phyloP scores from a whole-genome alignment of 1,140 invertebrate genomes.

The Carcinoscorpius rotundicauda region DNA sequence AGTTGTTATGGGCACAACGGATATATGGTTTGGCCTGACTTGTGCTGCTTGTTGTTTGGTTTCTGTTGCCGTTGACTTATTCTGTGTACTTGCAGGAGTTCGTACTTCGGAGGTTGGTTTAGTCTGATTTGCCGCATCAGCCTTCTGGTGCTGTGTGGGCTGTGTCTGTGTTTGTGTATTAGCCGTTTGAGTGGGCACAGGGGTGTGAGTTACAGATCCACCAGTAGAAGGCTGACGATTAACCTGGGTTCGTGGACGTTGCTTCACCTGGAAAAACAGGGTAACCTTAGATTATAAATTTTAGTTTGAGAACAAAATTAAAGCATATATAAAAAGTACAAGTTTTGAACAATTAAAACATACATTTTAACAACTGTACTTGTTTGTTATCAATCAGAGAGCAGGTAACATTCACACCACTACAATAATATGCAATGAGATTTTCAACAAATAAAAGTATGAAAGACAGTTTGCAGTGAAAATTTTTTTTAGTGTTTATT shows the following conservation, averaged over 20 bases:
- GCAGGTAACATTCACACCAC: too few relatives aligned
- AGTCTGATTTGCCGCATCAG: constrained; percentile 57
- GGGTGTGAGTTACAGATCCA: not conserved
- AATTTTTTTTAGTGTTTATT: too few relatives aligned
- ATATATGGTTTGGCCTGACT: not conserved
- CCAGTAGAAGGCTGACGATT: constrained; percentile 2
- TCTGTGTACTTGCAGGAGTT: constrained; percentile 12
- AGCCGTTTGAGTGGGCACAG: not conserved
- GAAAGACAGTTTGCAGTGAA: too few relatives aligned
- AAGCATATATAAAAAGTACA: too few relatives aligned
- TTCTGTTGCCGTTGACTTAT: constrained; percentile 15
- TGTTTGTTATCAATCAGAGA: too few relatives aligned
- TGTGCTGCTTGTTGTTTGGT: constrained; percentile 1
- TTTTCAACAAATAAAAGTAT: too few relatives aligned
- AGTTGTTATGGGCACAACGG: not conserved
- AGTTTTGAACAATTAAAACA: too few relatives aligned
- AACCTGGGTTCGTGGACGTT: not conserved
- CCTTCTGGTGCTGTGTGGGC: constrained; percentile 40
- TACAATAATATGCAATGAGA: too few relatives aligned
- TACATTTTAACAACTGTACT: too few relatives aligned
- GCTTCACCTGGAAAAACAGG: not conserved
- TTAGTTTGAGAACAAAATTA: too few relatives aligned
- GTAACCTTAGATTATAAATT: too few relatives aligned
- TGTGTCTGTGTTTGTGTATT: constrained; percentile 3
- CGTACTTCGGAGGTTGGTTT: constrained; percentile 31